phyloP scores from a whole-genome alignment of 2,888 invertebrate species.

The Branchinecta sandiegonensis region DNA sequence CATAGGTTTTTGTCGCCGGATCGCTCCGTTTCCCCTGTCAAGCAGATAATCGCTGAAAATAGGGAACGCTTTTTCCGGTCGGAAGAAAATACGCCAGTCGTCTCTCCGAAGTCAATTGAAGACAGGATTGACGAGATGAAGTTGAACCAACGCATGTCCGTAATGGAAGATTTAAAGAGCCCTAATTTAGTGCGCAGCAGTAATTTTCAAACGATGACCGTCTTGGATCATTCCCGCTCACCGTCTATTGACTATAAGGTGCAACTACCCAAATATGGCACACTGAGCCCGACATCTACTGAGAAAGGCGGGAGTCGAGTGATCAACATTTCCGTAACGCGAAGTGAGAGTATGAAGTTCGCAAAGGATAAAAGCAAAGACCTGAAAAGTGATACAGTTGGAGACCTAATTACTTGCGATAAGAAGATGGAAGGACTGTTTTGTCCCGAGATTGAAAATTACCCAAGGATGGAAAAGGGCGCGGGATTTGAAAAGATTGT shows the following conservation, averaged over 20 bases:
- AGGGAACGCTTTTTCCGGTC: constrained; percentile 13
- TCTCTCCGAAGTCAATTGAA: not conserved
- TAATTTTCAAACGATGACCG: constrained; percentile 12
- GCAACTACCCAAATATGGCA: constrained; percentile 13
- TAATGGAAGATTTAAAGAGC: constrained; percentile 13
- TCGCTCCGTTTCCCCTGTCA: not conserved
- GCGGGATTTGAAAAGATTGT: not conserved
- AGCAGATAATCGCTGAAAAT: constrained; percentile 8
- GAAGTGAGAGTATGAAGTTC: constrained; percentile 25
- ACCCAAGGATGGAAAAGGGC: not conserved
- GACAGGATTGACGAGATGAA: constrained; percentile 1
- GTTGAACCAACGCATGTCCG: not conserved
- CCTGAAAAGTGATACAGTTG: no score
- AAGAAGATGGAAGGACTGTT: not conserved
- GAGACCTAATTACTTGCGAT: not conserved
- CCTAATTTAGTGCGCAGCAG: not conserved
- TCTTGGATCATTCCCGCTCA: not conserved
- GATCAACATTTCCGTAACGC: constrained; percentile 24
- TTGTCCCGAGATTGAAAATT: not conserved
- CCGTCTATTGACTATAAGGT: constrained; percentile 6
- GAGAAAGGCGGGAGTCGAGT: constrained; percentile 19
- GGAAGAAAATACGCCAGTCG: not conserved
- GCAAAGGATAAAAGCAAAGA: constrained; percentile 9
- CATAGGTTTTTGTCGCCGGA: not conserved
- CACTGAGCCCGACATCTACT: constrained; percentile 10